Evolutionary conservation across 2,797 vertebrate species (phyloP).

Genomic region (Coranthus polyacanthus): DNA sequence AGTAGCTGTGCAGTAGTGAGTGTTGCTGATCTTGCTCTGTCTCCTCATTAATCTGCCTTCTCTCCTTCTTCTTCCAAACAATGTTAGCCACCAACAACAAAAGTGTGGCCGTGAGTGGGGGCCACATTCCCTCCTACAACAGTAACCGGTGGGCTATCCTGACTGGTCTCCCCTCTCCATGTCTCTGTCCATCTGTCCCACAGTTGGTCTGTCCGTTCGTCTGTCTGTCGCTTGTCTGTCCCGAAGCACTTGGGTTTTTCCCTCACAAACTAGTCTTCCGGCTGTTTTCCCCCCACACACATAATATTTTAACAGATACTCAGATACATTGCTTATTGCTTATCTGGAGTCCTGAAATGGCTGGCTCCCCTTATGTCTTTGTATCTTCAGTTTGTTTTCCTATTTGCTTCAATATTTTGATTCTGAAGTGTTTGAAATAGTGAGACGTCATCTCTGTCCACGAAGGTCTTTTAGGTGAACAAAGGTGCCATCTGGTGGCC

Average conservation of each 20-base stretch:
- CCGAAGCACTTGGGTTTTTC: conserved; percentile 48
- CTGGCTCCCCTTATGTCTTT: conserved; percentile 18
- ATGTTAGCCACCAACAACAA: conserved; percentile 84
- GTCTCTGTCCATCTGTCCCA: conserved; percentile 77
- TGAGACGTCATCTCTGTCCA: conserved; percentile 2
- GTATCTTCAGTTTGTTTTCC: background rate
- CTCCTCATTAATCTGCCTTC: conserved; percentile 75
- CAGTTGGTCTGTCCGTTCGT: conserved; percentile 60
- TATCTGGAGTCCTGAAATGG: conserved; percentile 33
- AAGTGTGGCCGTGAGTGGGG: conserved; percentile 83
- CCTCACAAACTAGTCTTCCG: conserved; percentile 46
- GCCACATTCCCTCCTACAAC: conserved; percentile 84
- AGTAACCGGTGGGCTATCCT: conserved; percentile 88
- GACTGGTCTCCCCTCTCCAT: conserved; percentile 75
- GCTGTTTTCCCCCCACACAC: conserved; percentile 11
- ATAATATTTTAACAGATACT: conserved; percentile 23
- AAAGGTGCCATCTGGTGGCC: conserved; percentile 46
- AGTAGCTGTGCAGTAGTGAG: conserved; percentile 10
- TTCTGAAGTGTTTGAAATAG: conserved; percentile 7
- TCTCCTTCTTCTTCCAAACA: conserved; percentile 79
- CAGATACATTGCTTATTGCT: conserved; percentile 40
- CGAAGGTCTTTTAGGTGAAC: conserved; percentile 6
- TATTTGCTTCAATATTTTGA: conserved; percentile 5
- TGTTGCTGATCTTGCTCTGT: conserved; percentile 64
- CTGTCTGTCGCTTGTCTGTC: conserved; percentile 75